Conservation (phyloP, 2,888 invertebrate species). For the Podotricha telesiphe region DNA sequence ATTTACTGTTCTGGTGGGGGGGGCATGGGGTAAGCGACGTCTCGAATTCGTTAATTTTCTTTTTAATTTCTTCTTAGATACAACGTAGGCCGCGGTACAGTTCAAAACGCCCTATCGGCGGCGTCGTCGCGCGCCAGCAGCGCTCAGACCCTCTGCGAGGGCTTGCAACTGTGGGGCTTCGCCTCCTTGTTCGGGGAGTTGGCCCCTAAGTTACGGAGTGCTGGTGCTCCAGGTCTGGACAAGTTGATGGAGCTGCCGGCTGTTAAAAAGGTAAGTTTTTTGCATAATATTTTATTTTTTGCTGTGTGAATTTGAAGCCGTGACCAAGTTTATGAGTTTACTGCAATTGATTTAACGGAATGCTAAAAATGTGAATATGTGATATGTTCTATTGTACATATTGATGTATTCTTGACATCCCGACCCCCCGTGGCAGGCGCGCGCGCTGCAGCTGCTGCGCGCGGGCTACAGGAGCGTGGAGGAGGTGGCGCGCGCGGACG, state of each 20-base stretch:
- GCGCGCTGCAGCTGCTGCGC: conserved; percentile 92
- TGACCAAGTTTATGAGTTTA: too few species aligned
- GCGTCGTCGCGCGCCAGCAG: conserved; percentile 89
- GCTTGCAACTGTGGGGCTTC: conserved; percentile 92
- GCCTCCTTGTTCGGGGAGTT: conserved; percentile 89
- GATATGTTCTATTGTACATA: too few species aligned
- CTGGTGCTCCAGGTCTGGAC: conserved; percentile 90
- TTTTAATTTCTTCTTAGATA: neutral
- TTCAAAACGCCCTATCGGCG: conserved; percentile 89
- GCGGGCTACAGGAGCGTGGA: conserved; percentile 92
- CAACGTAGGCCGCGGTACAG: conserved; percentile 83
- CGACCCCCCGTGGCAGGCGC: conserved; percentile 85
- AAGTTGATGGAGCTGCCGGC: conserved; percentile 94
- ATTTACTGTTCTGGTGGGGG: too few species aligned
- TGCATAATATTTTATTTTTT: too few species aligned
- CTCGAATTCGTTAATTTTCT: too few species aligned
- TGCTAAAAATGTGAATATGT: too few species aligned
- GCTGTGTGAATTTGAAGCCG: too few species aligned
- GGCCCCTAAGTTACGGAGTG: conserved; percentile 89
- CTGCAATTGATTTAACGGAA: too few species aligned
- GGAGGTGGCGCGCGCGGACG: conserved; percentile 89
- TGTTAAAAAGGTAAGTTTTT: conserved; percentile 86
- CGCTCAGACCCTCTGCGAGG: conserved; percentile 91
- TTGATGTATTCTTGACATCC: too few species aligned
- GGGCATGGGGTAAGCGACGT: too few species aligned